Conservation (phyloP, 1,140 invertebrate genomes). For the Drosophila orena region DNA sequence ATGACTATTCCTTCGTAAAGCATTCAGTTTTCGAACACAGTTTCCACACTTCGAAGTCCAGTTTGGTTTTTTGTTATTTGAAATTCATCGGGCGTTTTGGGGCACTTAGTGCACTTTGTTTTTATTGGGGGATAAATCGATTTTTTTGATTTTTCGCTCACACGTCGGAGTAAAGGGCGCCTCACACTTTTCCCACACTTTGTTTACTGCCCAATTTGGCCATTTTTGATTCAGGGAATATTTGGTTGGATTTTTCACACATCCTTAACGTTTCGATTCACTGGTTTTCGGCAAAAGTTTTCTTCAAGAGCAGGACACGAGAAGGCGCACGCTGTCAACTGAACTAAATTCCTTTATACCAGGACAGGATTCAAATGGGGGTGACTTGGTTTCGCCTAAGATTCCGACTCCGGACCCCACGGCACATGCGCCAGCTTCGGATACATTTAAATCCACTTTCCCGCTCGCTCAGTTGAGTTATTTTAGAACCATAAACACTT, state of each 20-base stretch:
- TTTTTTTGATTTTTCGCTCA: slow-evolving; percentile 68
- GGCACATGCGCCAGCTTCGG: slow-evolving; percentile 33
- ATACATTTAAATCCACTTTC: slow-evolving; percentile 17
- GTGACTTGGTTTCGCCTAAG: slow-evolving; percentile 33
- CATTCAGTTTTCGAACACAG: slow-evolving; percentile 2
- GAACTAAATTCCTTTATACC: slow-evolving; percentile 78
- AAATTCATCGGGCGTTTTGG: slow-evolving; percentile 11
- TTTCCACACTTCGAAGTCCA: neutral
- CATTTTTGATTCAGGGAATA: slow-evolving; percentile 4
- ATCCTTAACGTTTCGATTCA: slow-evolving; percentile 31
- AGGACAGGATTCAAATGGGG: slow-evolving; percentile 38
- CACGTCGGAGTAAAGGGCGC: slow-evolving; percentile 29
- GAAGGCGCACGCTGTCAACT: slow-evolving; percentile 75
- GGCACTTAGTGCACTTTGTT: slow-evolving; percentile 69
- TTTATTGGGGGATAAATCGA: slow-evolving; percentile 77
- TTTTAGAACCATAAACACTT: neutral
- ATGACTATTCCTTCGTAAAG: neutral
- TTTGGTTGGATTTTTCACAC: slow-evolving; percentile 4
- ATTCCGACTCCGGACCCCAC: slow-evolving; percentile 34
- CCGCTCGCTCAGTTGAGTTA: slow-evolving; percentile 2
- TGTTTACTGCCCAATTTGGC: neutral
- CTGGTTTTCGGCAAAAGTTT: slow-evolving; percentile 25
- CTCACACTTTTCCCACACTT: neutral
- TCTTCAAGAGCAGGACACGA: slow-evolving; percentile 53
- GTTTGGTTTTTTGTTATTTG: slow-evolving; percentile 1